phyloP scores from a whole-genome alignment of 2,113 vertebrate genomes.

The Lota lota region DNA sequence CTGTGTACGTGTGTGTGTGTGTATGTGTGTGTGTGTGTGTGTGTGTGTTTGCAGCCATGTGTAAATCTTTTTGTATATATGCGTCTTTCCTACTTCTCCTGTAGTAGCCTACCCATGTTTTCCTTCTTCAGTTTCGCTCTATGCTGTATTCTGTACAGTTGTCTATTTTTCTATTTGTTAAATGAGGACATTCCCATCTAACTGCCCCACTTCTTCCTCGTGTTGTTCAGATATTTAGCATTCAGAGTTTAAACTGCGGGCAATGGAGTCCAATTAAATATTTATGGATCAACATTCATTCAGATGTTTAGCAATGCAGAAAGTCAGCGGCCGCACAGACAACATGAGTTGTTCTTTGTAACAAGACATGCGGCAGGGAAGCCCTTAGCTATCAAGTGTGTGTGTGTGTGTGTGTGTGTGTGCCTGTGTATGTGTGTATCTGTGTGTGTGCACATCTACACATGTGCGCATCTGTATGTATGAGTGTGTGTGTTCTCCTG shows the following conservation, averaged over 20 bases:
- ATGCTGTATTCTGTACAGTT: neutral
- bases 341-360: constrained; percentile 49
- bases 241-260: constrained; percentile 34
- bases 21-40: neutral
- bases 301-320: constrained; percentile 47
- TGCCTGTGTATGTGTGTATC: neutral
- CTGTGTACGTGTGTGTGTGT: constrained; percentile 7
- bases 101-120: neutral
- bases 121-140: neutral
- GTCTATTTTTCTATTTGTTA: neutral
- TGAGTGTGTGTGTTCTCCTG: too few relatives aligned
- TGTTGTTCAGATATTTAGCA: constrained; percentile 47
- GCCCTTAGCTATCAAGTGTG: constrained; percentile 29
- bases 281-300: constrained; percentile 66
- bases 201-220: constrained; percentile 19
- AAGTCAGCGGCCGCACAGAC: constrained; percentile 52
- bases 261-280: constrained; percentile 59
- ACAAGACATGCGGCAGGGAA: constrained; percentile 27
- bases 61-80: neutral
- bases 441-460: too few relatives aligned
- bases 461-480: too few relatives aligned
- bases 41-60: neutral
- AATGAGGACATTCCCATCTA: neutral
- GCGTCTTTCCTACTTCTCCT: neutral
- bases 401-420: constrained; percentile 22